Evolutionary conservation across 2,113 vertebrate species (phyloP).

Genomic region (Capreolus pygargus): DNA sequence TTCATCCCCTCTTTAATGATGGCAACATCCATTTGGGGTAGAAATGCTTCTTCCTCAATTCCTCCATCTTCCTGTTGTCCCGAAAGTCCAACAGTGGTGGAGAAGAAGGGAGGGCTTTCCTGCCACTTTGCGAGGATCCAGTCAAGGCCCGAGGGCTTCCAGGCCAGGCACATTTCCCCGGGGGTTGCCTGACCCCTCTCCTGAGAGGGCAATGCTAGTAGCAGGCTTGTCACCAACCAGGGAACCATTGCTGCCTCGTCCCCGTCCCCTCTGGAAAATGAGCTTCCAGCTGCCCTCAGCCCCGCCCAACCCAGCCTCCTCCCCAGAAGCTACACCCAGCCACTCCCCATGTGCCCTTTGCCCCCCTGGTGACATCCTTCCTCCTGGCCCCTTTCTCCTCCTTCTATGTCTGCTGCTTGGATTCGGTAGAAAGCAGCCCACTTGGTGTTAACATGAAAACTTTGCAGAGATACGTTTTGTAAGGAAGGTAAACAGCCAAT

Average conservation of each 20-base stretch:
- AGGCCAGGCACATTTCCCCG: neutral
- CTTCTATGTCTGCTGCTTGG: neutral
- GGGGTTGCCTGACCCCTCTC: neutral
- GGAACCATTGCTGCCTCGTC: neutral
- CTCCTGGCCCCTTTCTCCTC: accelerated
- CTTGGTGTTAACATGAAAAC: neutral
- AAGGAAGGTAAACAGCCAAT: neutral
- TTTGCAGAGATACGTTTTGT: neutral
- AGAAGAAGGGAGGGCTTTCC: neutral
- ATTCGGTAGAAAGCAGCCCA: too few relatives aligned
- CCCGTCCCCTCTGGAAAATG: neutral
- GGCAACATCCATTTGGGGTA: neutral
- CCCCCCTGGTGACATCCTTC: too few relatives aligned
- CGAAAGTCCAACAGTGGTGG: neutral
- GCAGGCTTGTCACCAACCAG: neutral
- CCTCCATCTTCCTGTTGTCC: neutral
- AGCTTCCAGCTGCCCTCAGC: neutral
- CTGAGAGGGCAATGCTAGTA: neutral
- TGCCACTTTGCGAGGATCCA: neutral
- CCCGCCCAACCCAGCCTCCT: neutral
- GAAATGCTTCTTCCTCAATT: neutral
- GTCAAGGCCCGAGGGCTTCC: neutral
- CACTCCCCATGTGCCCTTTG: neutral
- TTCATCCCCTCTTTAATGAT: neutral
- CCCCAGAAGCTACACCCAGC: neutral